Evolutionary conservation across 1,140 invertebrate species (phyloP), one percentile per base, ranked within the genome.

Genomic region (Halesus radiatus): DNA sequence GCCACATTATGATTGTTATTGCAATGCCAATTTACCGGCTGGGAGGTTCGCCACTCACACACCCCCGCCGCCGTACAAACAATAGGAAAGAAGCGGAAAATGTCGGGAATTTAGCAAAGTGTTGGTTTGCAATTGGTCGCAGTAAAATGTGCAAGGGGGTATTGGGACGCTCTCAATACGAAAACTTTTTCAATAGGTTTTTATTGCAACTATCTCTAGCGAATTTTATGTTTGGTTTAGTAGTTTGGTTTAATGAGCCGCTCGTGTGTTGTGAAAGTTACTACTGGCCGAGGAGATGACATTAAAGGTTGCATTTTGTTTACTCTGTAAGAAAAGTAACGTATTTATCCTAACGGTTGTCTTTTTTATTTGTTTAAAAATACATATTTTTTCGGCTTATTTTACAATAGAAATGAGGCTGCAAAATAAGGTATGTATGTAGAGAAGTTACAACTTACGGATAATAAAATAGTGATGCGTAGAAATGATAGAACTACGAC

Each of bases 1-100:
- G 72, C 77, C 77, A 80, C 81, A 82, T 82, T 82, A 82, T 82
- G 81, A 82, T 82, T 82, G 81, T 82, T 82, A 82, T 82, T 82
- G 81, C 66, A 80, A 75, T 80, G 75, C 81, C 81, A 82, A 82
- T 82, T 82, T 80, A 64, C 81, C 76, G 78, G 58, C 70, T 60
- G 64, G 53, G 20, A 76, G 72, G 74, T 76, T 54, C 37, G 45
- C 54, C 58, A 62, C 74, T 32, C 74, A 58, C 23, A 76, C 56
- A 78, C 29, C 20, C 52, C 20, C 78, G 50, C 20, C 20, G 45
- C 60, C 64, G 15, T 18, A 50, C 45, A 52, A 52, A 52, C 58
- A 72, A 72, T 50, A 18, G 29, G 29, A 45, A 72, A 77, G 32
- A 45, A 45, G 53, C 56, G 75, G 75, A 64, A 77, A 77, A 77